Evolutionary conservation across 2,888 invertebrate species (phyloP), one percentile per base, ranked within the genome.

Genomic region (Microctonus hyperodae): DNA sequence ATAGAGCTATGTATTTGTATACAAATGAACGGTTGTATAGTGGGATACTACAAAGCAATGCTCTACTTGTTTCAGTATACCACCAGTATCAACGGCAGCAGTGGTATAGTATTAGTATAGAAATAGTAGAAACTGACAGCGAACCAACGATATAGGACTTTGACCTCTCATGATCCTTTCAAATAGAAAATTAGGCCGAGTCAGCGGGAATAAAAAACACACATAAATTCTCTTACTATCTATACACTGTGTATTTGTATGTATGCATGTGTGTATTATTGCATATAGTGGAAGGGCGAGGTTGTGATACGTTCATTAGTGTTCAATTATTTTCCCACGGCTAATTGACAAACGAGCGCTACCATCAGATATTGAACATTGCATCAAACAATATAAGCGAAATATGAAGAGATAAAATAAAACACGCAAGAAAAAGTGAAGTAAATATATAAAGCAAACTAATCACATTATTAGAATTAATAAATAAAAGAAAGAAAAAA

Each of bases 241-340:
- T 44, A 44, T 44, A 9, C 16, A 44, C 9, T n/a, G 4, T 28
- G n/a, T n/a, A n/a, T n/a, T n/a, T n/a, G n/a, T n/a, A 28, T 3
- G 28, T 28, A 28, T 28, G 28, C 7, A 28, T 28, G 7, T 28
- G 7, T 28, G n/a, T n/a, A n/a, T n/a, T n/a, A 33, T 63, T 44
- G 31, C 50, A 68, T 35, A 59, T 25, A 16, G 50, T 16, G 28
- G 11, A 25, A 57, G 31, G 44, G 53, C 58, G 37, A 44, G 40
- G 51, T 55, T 57, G 60, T 37, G 56, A 51, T 56, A 66, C 74
- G 71, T 80, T 81, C 76, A 80, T 81, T 78, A 80, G 73, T 72
- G 71, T 75, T 78, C 78, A 81, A 81, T 81, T 81, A 81, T 80
- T 79, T 79, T 78, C 71, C 67, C 73, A 73, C 76, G 69, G 67